phyloP scores from a whole-genome alignment of 2,888 invertebrate genomes.

The Pristionchus maxplancki region DNA sequence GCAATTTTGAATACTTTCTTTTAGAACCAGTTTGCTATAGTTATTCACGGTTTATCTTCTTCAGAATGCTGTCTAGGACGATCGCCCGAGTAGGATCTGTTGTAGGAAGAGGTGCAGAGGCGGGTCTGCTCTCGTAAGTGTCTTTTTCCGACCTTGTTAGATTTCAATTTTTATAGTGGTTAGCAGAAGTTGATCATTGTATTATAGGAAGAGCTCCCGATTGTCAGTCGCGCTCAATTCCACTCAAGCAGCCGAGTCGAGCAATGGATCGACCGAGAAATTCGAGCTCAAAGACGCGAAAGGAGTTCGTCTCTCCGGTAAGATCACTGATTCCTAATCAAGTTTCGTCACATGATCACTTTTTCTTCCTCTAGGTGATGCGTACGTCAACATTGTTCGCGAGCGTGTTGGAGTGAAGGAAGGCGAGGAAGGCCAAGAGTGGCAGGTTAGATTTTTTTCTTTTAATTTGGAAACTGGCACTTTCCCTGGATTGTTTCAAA shows the following conservation, averaged over 20 bases:
- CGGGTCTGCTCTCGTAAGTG: conserved; percentile 39
- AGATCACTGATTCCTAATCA: neutral
- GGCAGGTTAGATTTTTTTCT: neutral
- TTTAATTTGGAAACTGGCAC: no score
- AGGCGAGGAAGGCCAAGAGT: conserved; percentile 15
- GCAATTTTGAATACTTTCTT: neutral
- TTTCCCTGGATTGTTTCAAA: no score
- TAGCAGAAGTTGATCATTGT: neutral
- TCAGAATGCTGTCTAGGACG: conserved; percentile 48
- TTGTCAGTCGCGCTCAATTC: conserved; percentile 38
- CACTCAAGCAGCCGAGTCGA: conserved; percentile 46
- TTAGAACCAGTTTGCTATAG: neutral
- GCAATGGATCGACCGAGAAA: conserved; percentile 35
- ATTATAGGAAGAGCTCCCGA: neutral
- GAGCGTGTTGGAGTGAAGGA: conserved; percentile 9
- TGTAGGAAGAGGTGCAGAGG: conserved; percentile 6
- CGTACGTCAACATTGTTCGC: conserved; percentile 32
- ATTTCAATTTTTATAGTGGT: neutral
- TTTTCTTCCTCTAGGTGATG: neutral
- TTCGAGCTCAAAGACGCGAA: conserved; percentile 48
- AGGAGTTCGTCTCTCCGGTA: conserved; percentile 43
- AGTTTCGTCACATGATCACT: neutral
- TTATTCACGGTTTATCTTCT: neutral
- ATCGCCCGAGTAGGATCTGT: conserved; percentile 23
- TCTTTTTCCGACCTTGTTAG: neutral